Evolutionary conservation across 2,888 invertebrate genomes (phyloP), one percentile per base, ranked within the genome.

Genomic region (Acleris cristana): DNA sequence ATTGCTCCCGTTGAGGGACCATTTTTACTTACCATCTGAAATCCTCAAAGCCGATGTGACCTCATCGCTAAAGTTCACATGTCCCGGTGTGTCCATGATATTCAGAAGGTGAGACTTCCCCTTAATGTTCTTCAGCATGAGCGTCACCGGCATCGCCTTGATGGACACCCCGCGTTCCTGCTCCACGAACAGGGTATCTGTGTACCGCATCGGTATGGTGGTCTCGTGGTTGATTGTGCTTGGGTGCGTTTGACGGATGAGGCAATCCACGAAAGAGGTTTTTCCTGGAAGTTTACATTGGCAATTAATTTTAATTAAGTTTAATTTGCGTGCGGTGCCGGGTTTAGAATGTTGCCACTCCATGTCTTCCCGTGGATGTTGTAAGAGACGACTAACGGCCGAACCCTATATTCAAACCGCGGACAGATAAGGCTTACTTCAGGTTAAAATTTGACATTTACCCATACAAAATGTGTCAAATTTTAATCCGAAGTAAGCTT

Each of bases 11-110:
- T 2, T 26, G 26, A 26, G 26, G 26, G 26, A 26, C 6, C 6
- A 5, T 6, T 26, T 26, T 26, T 6, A 26, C 81, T 80, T 76
- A 92, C 95, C 95, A 83, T 96, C 96, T 57, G 95, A 95, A 73
- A 99, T 93, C 70, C 99, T 95, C 93, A 99, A 96, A 0, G 99
- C 98, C 4, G 99, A 99, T 0, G 99, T 99, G 3, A 98, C 98
- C 92, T 99, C 99, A 90, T 99, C 99, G 40, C 99, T 99, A 86
- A 99, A 99, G 86, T 99, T 99, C 0, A 99, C 99, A 92, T 99
- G 99, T 1, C 99, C 97, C 0, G 97, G 99, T 0, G 99, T 99
- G 82, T 99, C 99, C 89, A 99, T 98, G 64, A 99, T 95, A 81
- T 99, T 99, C 81, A 99, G 93, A 49, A 99, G 93, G 86, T 96